These are phyloP conservation scores for Centropyge bicolor DNA, from an alignment of 2,797 vertebrate genomes.

Conservation along the genomic window DNA sequence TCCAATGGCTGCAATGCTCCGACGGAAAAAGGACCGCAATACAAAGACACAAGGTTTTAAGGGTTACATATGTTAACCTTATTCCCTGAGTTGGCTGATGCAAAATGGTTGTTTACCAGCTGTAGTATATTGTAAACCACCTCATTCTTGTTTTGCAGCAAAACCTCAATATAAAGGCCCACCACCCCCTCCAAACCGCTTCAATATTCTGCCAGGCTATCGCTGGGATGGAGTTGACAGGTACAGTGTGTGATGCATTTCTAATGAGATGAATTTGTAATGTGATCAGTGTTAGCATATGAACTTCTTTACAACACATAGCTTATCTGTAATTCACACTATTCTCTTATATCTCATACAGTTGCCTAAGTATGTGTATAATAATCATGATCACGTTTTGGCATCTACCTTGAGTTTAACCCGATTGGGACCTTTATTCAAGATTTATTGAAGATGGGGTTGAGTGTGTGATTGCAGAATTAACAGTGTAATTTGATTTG, in stretches of 20 bases:
- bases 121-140: not conserved
- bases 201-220: conserved; percentile 94
- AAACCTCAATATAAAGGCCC: conserved; percentile 93
- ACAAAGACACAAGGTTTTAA: conserved; percentile 81
- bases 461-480: not conserved
- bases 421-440: not conserved
- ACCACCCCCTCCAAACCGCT: conserved; percentile 93
- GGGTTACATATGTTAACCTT: conserved; percentile 28
- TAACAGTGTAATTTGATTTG: conserved; percentile 5
- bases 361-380: not conserved
- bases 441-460: not conserved
- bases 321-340: not conserved
- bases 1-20: conserved; percentile 94
- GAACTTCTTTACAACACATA: not conserved
- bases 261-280: conserved; percentile 4
- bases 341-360: not conserved
- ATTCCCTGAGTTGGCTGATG: not conserved
- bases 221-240: conserved; percentile 98
- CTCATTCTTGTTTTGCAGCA: conserved; percentile 76
- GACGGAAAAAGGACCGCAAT: conserved; percentile 90
- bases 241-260: conserved; percentile 72
- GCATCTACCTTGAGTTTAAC: not conserved
- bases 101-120: not conserved
- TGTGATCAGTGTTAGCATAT: not conserved
- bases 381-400: not conserved